Conservation (phyloP, 2,888 invertebrate species). For the Athalia rosae region DNA sequence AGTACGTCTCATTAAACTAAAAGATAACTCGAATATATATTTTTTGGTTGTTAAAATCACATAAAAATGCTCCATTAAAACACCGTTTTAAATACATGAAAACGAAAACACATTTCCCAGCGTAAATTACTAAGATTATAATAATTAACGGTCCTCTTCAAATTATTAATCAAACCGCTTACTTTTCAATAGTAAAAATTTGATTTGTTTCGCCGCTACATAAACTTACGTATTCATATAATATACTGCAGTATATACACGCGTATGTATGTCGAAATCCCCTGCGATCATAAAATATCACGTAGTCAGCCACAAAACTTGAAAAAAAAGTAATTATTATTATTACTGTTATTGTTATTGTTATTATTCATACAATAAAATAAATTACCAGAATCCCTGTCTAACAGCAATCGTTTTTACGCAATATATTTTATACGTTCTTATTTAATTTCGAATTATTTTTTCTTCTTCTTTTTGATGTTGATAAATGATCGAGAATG, state of each 20-base stretch:
- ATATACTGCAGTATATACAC: not conserved
- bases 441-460: no score
- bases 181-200: slow-evolving; percentile 1
- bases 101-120: not conserved
- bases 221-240: not conserved
- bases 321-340: no score
- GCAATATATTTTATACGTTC: no score
- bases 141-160: slow-evolving; percentile 17
- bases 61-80: slow-evolving; percentile 29
- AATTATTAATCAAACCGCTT: slow-evolving; percentile 10
- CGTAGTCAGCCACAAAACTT: not conserved
- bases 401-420: no score
- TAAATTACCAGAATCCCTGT: no score
- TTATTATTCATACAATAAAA: no score
- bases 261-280: not conserved
- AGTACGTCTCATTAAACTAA: slow-evolving; percentile 40
- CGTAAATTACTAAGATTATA: slow-evolving; percentile 7
- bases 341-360: no score
- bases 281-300: not conserved
- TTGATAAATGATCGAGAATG: no score
- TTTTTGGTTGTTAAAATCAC: slow-evolving; percentile 30
- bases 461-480: not conserved
- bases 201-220: not conserved
- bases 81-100: slow-evolving; percentile 6
- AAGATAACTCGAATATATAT: slow-evolving; percentile 27